Evolutionary conservation across 2,797 vertebrate species (phyloP), one percentile per base, ranked within the genome.

Genomic region (Xerus rutilus): DNA sequence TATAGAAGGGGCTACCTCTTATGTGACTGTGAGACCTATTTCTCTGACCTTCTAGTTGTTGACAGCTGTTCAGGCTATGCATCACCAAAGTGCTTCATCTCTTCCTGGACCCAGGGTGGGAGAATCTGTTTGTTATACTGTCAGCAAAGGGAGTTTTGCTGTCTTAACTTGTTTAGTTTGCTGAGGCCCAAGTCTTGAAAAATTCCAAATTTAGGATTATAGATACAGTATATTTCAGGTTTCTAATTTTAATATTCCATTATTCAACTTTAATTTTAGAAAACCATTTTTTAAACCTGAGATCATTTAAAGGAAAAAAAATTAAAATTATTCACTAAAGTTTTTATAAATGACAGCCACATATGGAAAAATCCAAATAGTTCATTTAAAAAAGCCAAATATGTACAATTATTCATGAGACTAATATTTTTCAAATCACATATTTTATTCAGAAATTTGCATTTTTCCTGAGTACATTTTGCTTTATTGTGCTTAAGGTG

Each of bases 241-340:
- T 79, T 93, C 67, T 86, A 62, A 74, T 82, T 81, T 62, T 93
- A 90, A 82, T 72, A 13, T 83, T 95, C 47, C 32, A 74, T 92
- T 94, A 70, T 89, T 84, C 35, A 57, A 17, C 89, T 96, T 96
- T 86, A 64, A 90, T 47, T 76, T 95, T 52, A 65, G 45, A 79
- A 91, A 23, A 57, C 1, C 0, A 49, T 11, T 82, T 86, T 35
- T 92, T 47, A 3, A 49, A 84, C 73, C 3, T 85, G 47, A 96
- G 82, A 90, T 0, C 1, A 87, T 86, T 93, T 35, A 94, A 47
- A 67, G 35, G 30, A 73, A 30, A 70, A 89, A 88, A 2, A 12
- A 76, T 70, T 54, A 15, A 64, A 89, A 70, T 57, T 87, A 73
- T 88, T 95, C 59, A 10, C 54, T 12, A 2, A 76, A 23, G 25